Percentiles rank a stretch among this genome's conserved stretches.
These are phyloP conservation scores for Allacma fusca DNA, from an alignment of 2,888 invertebrate genomes.

Conservation along the genomic window DNA sequence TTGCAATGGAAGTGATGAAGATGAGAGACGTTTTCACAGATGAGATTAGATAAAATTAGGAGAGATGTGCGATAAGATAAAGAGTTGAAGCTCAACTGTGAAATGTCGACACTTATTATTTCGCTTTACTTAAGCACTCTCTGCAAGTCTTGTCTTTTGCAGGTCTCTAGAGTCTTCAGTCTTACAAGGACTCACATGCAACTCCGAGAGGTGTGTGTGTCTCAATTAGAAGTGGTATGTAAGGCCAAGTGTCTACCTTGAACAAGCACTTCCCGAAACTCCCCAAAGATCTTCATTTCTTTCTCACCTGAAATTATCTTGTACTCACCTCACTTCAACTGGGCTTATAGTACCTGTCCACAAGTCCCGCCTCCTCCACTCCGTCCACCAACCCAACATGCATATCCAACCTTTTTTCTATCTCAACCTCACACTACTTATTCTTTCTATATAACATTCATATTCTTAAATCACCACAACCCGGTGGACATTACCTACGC, in stretches of 20 bases:
- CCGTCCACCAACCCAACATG: slow-evolving; percentile 29
- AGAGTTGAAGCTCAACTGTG: slow-evolving; percentile 58
- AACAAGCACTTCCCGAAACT: slow-evolving; percentile 13
- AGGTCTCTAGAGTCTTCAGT: no score
- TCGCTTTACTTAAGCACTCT: background rate
- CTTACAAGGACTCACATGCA: no score
- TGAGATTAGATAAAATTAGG: slow-evolving; percentile 50
- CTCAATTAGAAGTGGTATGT: no score
- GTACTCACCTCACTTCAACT: slow-evolving; percentile 39
- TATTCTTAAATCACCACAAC: slow-evolving; percentile 4
- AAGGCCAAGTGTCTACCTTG: background rate
- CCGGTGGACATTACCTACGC: slow-evolving; percentile 4
- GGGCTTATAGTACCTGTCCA: slow-evolving; percentile 48
- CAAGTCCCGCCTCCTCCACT: slow-evolving; percentile 34
- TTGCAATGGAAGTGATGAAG: background rate
- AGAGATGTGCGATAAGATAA: slow-evolving; percentile 58
- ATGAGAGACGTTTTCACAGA: slow-evolving; percentile 42
- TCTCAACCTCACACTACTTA: background rate
- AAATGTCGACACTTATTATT: slow-evolving; percentile 49
- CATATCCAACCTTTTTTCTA: slow-evolving; percentile 27
- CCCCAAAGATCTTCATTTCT: slow-evolving; percentile 26
- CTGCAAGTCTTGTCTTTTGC: no score
- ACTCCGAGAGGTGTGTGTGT: no score
- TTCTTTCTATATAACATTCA: background rate
- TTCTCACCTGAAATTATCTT: slow-evolving; percentile 36